phyloP scores from a whole-genome alignment of 2,113 vertebrate genomes.

The Pomatostomus ruficeps region DNA sequence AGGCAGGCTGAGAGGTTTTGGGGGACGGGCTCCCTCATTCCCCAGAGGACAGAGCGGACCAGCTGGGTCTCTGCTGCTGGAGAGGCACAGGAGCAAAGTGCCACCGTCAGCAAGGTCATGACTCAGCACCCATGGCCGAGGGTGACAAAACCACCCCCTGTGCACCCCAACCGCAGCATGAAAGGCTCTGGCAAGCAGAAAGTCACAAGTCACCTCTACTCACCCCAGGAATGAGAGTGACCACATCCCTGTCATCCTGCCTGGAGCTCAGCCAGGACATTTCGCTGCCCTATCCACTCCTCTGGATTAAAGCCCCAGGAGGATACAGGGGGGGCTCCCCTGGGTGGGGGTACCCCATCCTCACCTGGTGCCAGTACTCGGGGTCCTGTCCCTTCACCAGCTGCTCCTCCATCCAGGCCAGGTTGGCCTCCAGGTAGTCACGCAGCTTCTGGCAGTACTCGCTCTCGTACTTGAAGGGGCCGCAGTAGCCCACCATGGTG shows the following conservation, averaged over 20 bases:
- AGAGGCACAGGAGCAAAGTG: background rate
- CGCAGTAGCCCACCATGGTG: constrained; percentile 88
- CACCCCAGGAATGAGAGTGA: background rate
- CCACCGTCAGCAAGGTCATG: background rate
- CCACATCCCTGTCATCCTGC: background rate
- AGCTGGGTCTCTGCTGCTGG: accelerated
- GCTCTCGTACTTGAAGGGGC: constrained; percentile 75
- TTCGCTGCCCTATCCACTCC: accelerated
- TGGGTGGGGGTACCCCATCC: background rate
- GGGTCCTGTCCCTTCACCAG: constrained; percentile 61
- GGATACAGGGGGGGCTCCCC: accelerated
- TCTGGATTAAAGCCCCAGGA: background rate
- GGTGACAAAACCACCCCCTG: background rate
- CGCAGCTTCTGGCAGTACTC: constrained; percentile 85
- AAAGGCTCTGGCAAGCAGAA: accelerated
- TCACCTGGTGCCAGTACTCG: constrained; percentile 92
- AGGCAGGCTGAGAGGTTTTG: background rate
- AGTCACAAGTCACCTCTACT: background rate
- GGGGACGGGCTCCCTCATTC: background rate
- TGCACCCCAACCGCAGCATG: background rate
- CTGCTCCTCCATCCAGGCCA: constrained; percentile 85
- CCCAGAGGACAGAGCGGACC: accelerated
- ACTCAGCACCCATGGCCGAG: background rate
- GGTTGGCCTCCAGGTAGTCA: constrained; percentile 81
- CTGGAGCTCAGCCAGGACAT: background rate